phyloP scores from a whole-genome alignment of 53 echinoderm and acorn worm genomes.

The Hippasteria phrygiana region DNA sequence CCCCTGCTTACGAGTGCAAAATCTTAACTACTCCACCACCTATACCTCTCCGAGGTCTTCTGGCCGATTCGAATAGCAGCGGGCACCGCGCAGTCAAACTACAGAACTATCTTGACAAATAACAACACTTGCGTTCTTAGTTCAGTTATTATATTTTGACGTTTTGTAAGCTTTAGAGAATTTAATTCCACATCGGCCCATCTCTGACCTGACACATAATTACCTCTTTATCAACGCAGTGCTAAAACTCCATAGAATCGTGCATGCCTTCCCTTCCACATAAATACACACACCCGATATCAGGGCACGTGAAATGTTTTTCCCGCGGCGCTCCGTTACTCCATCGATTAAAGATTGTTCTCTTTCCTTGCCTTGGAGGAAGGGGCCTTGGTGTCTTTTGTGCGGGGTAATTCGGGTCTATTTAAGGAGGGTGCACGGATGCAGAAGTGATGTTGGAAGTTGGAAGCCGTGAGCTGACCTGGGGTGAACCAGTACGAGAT shows the following conservation, averaged over 20 bases:
- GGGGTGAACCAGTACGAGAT: slow-evolving; percentile 14
- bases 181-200: no score
- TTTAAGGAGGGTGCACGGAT: slow-evolving; percentile 19
- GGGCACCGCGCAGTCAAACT: no score
- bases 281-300: neutral
- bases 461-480: slow-evolving; percentile 15
- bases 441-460: slow-evolving; percentile 39
- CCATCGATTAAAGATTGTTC: slow-evolving; percentile 22
- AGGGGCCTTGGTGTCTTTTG: neutral
- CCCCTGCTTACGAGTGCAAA: no score
- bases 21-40: no score
- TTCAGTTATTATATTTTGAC: no score
- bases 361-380: neutral
- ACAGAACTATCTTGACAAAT: no score
- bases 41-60: no score
- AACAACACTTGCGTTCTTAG: no score
- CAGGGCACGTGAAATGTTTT: no score
- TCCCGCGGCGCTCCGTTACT: slow-evolving; percentile 12
- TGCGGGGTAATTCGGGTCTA: neutral
- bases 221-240: no score
- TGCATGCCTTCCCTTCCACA: neutral
- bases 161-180: no score
- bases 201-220: neutral
- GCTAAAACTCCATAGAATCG: neutral
- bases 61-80: no score